A percentile compares a stretch with the other conserved stretches of the same genome.
These are phyloP conservation scores for Ammodytes dubius DNA, from an alignment of 2,113 vertebrate genomes.

Conservation along the genomic window DNA sequence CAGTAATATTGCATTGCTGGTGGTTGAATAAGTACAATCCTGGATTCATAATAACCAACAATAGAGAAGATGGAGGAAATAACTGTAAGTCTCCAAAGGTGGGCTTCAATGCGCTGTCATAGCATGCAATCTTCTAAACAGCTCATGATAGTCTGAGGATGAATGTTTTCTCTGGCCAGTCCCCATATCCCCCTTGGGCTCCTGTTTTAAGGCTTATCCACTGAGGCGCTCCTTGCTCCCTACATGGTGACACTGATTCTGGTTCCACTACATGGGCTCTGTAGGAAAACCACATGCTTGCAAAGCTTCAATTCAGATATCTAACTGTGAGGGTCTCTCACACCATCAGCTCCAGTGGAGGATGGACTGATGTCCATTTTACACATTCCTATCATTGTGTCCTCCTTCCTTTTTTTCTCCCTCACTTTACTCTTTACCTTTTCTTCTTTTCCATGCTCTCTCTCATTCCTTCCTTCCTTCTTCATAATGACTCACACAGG, in stretches of 20 bases:
- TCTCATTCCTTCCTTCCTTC: neutral
- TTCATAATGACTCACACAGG: conserved; percentile 2
- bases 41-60: neutral
- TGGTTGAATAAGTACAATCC: neutral
- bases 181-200: conserved; percentile 39
- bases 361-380: conserved; percentile 46
- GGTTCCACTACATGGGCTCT: conserved; percentile 65
- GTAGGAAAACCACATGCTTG: conserved; percentile 57
- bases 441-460: neutral
- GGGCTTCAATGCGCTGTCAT: neutral
- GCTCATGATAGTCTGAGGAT: conserved; percentile 27
- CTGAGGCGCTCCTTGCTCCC: conserved; percentile 37
- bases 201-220: conserved; percentile 65
- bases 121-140: neutral
- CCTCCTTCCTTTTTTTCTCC: neutral
- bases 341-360: conserved; percentile 32
- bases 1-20: neutral
- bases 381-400: conserved; percentile 16
- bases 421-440: neutral
- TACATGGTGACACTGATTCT: conserved; percentile 58
- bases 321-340: conserved; percentile 54
- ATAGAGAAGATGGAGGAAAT: neutral
- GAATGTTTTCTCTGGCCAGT: conserved; percentile 54
- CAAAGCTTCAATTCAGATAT: conserved; percentile 34
- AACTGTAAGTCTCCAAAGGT: conserved; percentile 9